Percentiles rank a stretch among this genome's conserved stretches.
Conservation (phyloP, 53 echinoderm and acorn worm genomes). For the Echinarachnius parma region DNA sequence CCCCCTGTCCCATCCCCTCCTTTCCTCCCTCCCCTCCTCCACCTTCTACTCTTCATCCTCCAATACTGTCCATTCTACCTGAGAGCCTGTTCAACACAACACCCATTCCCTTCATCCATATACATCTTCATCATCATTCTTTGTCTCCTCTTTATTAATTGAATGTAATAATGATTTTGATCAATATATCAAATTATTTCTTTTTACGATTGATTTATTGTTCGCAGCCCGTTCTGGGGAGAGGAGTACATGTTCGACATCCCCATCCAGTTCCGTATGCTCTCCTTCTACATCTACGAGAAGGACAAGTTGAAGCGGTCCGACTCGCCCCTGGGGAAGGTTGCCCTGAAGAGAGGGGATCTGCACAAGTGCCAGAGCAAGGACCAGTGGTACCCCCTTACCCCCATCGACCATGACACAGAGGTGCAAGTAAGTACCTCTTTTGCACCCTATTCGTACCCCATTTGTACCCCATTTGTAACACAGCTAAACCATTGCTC, state of each 20-base stretch:
- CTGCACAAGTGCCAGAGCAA: conserved; percentile 79
- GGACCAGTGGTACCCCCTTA: conserved; percentile 88
- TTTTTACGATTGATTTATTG: too few relatives aligned
- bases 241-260: conserved; percentile 96
- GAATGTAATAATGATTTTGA: too few relatives aligned
- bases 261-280: conserved; percentile 79
- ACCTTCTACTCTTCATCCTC: neutral
- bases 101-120: neutral
- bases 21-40: neutral
- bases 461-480: too few relatives aligned
- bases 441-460: too few relatives aligned
- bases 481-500: too few relatives aligned
- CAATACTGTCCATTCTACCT: too few relatives aligned
- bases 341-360: conserved; percentile 69
- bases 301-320: conserved; percentile 87
- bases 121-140: neutral
- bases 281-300: conserved; percentile 93
- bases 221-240: conserved; percentile 88
- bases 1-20: neutral
- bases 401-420: conserved; percentile 81
- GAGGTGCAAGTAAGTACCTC: conserved; percentile 85
- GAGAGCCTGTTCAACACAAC: neutral
- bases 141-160: neutral
- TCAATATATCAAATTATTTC: neutral
- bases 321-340: conserved; percentile 74